Base-by-base conservation (phyloP, 2,797 vertebrate genomes). In the Coilia nasus region DNA sequence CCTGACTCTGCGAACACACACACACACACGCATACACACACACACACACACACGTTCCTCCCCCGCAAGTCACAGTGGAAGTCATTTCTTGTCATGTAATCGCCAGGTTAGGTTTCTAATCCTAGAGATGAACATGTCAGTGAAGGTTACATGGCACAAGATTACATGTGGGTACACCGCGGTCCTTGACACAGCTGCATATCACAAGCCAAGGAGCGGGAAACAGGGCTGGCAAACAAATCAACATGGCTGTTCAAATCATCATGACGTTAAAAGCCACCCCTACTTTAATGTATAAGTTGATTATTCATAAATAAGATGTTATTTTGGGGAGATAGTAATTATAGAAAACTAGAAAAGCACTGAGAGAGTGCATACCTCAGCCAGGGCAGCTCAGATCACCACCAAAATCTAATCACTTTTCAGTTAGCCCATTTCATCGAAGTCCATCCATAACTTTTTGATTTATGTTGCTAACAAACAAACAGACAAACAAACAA, bases 1-100 rank as follows among this genome's bases (percentile, higher is more conserved):
- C 92, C 93, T 93, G 92, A 91, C 56, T 93, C 89, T 92, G 89
- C 90, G 88, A 87, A 87, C 57, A 86, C 85, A 92, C 82, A 87
- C 67, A 87, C 82, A 82, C 50, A 90, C 85, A 89, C 85, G 90
- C 82, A 62, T 81, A 85, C 31, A 54, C 17, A 83, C 25, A 44
- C 19, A 41, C 35, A 17, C 75, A 17, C 21, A 62, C 71, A 67
- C 67, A 84, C 47, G 92, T 92, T 82, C 64, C 31, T 50, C 67
- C 60, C 10, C 19, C 82, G 23, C 31, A 1, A 67, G 83, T 59
- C 35, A 78, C 59, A 17, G 47, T 9, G 17, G 47, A 64, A 78
- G 64, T 25, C 50, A 67, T 67, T 25, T 41, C 23, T 44, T 46
- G 62, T 64, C 35, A 60, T 60, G 10, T 75, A 57, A 62, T 47